Evolutionary conservation across 2,113 vertebrate genomes (phyloP).

Genomic region (Prunella fulvescens): DNA sequence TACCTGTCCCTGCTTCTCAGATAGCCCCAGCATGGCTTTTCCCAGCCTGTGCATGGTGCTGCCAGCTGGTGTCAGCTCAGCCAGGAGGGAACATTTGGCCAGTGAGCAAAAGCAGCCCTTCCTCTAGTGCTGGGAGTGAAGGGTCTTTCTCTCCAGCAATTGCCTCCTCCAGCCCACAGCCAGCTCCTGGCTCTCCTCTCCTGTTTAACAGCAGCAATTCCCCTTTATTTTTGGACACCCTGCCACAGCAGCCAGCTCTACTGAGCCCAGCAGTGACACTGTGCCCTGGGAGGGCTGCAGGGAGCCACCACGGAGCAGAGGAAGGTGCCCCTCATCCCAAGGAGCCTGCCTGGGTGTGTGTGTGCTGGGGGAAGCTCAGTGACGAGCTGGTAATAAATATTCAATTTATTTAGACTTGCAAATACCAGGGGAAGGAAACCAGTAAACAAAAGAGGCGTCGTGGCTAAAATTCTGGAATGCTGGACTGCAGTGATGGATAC

Average conservation of each 20-base stretch:
- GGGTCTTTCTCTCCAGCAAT: background rate
- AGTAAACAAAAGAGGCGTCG: conserved; percentile 20
- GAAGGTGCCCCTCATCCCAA: background rate
- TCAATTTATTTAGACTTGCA: conserved; percentile 61
- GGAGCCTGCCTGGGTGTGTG: background rate
- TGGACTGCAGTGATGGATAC: background rate
- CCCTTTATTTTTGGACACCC: background rate
- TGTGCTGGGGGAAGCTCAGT: background rate
- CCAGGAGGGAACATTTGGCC: background rate
- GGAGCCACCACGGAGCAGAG: background rate
- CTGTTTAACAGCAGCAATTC: background rate
- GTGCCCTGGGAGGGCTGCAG: background rate
- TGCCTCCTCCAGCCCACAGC: background rate
- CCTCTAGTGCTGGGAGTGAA: background rate
- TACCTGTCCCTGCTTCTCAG: background rate
- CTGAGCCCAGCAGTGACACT: background rate
- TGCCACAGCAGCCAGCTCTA: background rate
- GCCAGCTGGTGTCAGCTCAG: background rate
- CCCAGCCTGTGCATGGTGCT: background rate
- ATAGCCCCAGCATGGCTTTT: background rate
- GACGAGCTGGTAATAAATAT: conserved; percentile 51
- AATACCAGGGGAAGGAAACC: conserved; percentile 40
- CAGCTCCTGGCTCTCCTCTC: background rate
- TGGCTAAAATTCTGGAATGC: conserved; percentile 15
- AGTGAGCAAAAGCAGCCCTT: background rate